Evolutionary conservation across 2,113 vertebrate species (phyloP).

Genomic region (Prochilodus magdalenae): DNA sequence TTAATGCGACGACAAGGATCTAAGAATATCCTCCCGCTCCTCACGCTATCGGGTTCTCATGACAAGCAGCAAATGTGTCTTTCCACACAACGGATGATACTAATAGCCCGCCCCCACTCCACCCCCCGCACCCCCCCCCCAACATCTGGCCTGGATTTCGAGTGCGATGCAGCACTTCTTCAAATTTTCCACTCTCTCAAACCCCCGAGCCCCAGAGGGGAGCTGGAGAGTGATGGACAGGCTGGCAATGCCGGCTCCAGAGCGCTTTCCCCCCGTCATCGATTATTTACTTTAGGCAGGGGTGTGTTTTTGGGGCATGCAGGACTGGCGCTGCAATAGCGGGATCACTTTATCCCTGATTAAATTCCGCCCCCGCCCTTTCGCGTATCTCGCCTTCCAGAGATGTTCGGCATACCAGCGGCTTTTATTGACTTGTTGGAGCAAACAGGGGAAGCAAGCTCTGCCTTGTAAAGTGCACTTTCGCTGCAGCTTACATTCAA

Average conservation of each 20-base stretch:
- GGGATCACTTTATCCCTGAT: constrained; percentile 74
- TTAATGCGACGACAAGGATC: not conserved
- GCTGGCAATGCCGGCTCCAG: constrained; percentile 48
- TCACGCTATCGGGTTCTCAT: not conserved
- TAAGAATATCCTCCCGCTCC: not conserved
- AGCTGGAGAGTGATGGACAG: constrained; percentile 25
- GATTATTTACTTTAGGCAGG: constrained; percentile 69
- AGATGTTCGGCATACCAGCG: constrained; percentile 82
- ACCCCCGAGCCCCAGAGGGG: constrained; percentile 39
- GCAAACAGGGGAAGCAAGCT: constrained; percentile 75
- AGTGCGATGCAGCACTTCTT: constrained; percentile 57
- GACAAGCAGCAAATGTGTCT: not conserved
- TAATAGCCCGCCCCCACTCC: not conserved
- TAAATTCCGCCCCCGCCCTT: constrained; percentile 73
- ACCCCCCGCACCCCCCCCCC: constrained; percentile 20
- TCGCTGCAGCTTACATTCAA: constrained; percentile 58
- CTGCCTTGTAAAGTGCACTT: constrained; percentile 76
- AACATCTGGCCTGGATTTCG: constrained; percentile 67
- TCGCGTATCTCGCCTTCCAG: constrained; percentile 74
- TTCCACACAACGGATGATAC: not conserved
- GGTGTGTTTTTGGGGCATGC: constrained; percentile 62
- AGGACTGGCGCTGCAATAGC: constrained; percentile 65
- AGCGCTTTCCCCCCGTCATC: constrained; percentile 59
- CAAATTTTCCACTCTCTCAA: constrained; percentile 65
- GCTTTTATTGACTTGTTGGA: constrained; percentile 82